phyloP scores from a whole-genome alignment of 2,113 vertebrate genomes.

The Axis porcinus region DNA sequence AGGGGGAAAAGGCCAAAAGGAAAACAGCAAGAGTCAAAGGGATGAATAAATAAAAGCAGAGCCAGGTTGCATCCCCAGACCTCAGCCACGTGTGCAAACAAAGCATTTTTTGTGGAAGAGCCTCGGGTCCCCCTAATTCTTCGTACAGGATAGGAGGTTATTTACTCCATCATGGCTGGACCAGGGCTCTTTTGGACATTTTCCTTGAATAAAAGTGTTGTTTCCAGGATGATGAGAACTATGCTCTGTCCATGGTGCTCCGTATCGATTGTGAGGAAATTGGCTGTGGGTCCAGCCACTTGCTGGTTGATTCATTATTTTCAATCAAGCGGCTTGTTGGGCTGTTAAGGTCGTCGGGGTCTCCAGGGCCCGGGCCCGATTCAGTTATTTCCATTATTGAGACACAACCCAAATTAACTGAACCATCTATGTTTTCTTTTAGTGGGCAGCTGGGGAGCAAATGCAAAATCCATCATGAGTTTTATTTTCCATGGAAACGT shows the following conservation, averaged over 20 bases:
- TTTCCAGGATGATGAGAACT: neutral
- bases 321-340: neutral
- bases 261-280: neutral
- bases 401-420: slow-evolving; percentile 36
- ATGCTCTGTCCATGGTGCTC: rapidly evolving
- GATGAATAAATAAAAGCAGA: neutral
- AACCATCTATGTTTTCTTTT: slow-evolving; percentile 2
- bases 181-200: neutral
- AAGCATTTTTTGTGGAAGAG: neutral
- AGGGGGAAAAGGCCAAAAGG: neutral
- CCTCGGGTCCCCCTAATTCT: rapidly evolving
- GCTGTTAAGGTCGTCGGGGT: neutral
- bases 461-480: neutral
- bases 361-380: neutral
- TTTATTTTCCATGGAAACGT: neutral
- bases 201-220: neutral
- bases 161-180: neutral
- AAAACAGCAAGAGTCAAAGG: neutral
- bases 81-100: neutral
- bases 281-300: neutral
- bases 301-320: slow-evolving; percentile 1
- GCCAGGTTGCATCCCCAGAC: rapidly evolving
- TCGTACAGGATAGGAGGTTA: rapidly evolving
- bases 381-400: neutral
- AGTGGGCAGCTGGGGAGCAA: neutral